These are phyloP conservation scores for Aphelenchoides avenae DNA, from an alignment of 1,140 invertebrate genomes.

Conservation along the genomic window DNA sequence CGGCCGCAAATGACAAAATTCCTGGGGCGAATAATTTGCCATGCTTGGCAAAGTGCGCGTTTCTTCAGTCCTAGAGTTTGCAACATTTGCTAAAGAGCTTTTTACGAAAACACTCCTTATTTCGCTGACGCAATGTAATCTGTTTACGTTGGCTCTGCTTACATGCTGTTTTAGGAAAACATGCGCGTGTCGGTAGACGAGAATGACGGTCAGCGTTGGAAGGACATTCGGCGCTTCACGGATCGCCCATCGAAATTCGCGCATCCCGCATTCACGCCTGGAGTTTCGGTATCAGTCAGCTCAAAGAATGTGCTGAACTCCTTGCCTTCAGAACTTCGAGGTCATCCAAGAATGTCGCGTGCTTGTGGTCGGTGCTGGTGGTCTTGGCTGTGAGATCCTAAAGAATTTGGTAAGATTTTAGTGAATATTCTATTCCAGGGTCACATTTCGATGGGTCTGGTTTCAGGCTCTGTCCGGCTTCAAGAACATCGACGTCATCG, in stretches of 20 bases:
- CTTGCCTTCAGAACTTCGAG: conserved; percentile 67
- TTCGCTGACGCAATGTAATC: too few relatives aligned
- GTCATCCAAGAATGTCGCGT: conserved; percentile 77
- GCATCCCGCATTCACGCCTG: conserved; percentile 36
- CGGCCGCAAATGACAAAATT: too few relatives aligned
- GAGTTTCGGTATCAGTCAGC: conserved; percentile 22
- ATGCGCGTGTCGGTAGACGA: conserved; percentile 31
- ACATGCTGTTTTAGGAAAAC: too few relatives aligned
- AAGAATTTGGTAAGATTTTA: conserved; percentile 72
- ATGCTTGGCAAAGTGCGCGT: too few relatives aligned
- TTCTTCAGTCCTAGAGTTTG: too few relatives aligned
- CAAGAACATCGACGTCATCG: conserved; percentile 84
- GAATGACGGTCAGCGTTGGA: conserved; percentile 35
- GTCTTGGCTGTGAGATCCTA: conserved; percentile 90
- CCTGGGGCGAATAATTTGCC: too few relatives aligned
- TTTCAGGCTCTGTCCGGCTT: conserved; percentile 81
- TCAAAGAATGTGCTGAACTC: background rate
- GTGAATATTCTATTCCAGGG: conserved; percentile 5
- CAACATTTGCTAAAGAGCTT: too few relatives aligned
- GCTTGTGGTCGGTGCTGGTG: conserved; percentile 86
- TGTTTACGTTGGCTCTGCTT: too few relatives aligned
- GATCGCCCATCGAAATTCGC: conserved; percentile 43
- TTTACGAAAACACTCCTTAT: too few relatives aligned
- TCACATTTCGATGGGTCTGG: background rate
- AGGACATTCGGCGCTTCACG: conserved; percentile 43